Percentiles rank a stretch among this genome's conserved stretches.
These are phyloP conservation scores for Napeogenes sylphis DNA, from an alignment of 2,888 invertebrate species.

Conservation along the genomic window DNA sequence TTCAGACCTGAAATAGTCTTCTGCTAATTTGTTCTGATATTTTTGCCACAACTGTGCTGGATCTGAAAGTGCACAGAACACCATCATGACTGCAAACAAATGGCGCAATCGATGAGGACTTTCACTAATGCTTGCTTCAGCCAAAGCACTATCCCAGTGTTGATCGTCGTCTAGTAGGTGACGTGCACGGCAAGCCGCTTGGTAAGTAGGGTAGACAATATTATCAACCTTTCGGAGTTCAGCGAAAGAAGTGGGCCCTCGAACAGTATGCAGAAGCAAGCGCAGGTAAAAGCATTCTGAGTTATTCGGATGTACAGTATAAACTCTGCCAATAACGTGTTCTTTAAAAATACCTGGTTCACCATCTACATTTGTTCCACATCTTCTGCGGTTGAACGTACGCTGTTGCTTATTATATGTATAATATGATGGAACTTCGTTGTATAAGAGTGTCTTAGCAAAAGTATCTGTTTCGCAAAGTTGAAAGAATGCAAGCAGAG, in stretches of 20 bases:
- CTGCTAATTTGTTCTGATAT: slow-evolving; percentile 10
- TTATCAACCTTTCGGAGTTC: slow-evolving; percentile 39
- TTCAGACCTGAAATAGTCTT: slow-evolving; percentile 9
- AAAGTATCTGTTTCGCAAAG: slow-evolving; percentile 17
- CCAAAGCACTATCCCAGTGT: slow-evolving; percentile 13
- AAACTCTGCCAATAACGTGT: slow-evolving; percentile 30
- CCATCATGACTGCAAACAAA: slow-evolving; percentile 31
- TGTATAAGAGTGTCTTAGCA: slow-evolving; percentile 27
- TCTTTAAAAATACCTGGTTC: slow-evolving; percentile 26
- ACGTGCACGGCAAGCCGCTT: slow-evolving; percentile 36
- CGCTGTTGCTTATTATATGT: slow-evolving; percentile 30
- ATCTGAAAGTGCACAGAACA: slow-evolving; percentile 28
- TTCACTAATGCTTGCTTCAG: slow-evolving; percentile 12
- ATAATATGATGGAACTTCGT: slow-evolving; percentile 32
- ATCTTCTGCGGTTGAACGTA: slow-evolving; percentile 22
- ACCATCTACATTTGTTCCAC: slow-evolving; percentile 27
- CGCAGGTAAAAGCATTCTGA: slow-evolving; percentile 31
- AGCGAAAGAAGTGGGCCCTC: slow-evolving; percentile 37
- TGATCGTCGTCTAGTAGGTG: slow-evolving; percentile 12
- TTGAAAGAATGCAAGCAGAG: slow-evolving; percentile 32
- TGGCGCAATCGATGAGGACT: slow-evolving; percentile 24
- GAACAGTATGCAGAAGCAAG: slow-evolving; percentile 27
- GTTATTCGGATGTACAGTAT: slow-evolving; percentile 28
- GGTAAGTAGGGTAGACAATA: slow-evolving; percentile 34
- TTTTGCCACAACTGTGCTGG: slow-evolving; percentile 14